Base-by-base conservation (phyloP, 2,888 invertebrate species). In the Aspidapion aeneum region DNA sequence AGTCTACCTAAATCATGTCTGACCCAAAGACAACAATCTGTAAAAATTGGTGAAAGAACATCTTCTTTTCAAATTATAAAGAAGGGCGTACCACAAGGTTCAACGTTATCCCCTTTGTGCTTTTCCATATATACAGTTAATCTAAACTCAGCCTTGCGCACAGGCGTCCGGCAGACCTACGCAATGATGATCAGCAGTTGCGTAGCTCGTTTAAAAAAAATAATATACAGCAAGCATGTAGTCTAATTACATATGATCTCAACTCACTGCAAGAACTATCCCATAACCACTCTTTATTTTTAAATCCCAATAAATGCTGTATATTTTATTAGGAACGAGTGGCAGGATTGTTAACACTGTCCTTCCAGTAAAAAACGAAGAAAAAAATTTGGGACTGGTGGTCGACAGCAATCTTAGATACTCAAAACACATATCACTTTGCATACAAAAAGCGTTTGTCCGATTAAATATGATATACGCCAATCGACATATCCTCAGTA, bases 381-480 rank as follows among this genome's bases (percentile, higher is more conserved):
- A 5, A 21, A 50, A 50, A 20, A 59, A 59, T 52, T 21, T 52
- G 5, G 59, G 59, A n/a, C 52, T 59, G 35, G 22, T 22, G 18
- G 17, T 59, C n/a, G 52, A 59, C 48, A 16, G n/a, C 16, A 17
- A 17, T 17, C 22, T 50, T n/a, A 59, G 52, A 51, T 59, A 22
- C 22, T 18, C 59, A 2, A 16, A 17, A 12, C 19, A 58, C 21
- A 20, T 50, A n/a, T 50, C 12, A 21, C 20, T 20, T 19, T 20
- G 49, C 35, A 52, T 52, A 18, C 21, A 52, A 21, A 52, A 21
- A 52, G 19, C 52, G 9, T 59, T 52, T 52, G 20, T 21, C 16
- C 49, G 52, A 18, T 52, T 59, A 59, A 59, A 59, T n/a, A n/a
- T 59, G 22, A 51, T 52, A 19, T 59, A 21, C 22, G 17, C 21